Evolutionary conservation across 35 echinoderm and acorn worm species (phyloP).

Genomic region (Lytechinus variegatus): DNA sequence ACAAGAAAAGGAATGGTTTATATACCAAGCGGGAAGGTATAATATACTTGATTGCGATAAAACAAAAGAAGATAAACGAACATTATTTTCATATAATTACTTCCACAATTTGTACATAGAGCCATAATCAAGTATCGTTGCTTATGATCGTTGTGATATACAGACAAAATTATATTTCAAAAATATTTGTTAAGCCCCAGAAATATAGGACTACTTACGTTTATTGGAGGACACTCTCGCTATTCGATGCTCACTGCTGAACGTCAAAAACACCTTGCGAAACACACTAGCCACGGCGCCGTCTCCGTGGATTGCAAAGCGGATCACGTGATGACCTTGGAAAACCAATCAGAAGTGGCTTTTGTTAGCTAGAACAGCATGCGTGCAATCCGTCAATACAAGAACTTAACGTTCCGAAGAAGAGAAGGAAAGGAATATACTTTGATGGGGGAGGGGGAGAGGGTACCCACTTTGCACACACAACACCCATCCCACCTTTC

Average conservation of each 20-base stretch:
- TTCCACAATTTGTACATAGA: too few relatives aligned
- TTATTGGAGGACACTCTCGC: slow-evolving; percentile 67
- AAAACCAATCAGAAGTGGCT: not conserved
- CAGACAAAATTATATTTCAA: too few relatives aligned
- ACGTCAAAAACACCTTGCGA: slow-evolving; percentile 59
- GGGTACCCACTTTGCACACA: not conserved
- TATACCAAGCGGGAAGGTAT: too few relatives aligned
- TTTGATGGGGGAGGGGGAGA: too few relatives aligned
- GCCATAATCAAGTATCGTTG: too few relatives aligned
- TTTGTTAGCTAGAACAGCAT: not conserved
- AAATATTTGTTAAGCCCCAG: too few relatives aligned
- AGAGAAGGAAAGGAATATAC: not conserved
- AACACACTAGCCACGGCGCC: slow-evolving; percentile 70
- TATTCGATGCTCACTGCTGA: slow-evolving; percentile 53
- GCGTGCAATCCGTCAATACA: not conserved
- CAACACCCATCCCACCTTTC: not conserved
- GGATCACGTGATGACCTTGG: slow-evolving; percentile 71
- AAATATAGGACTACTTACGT: slow-evolving; percentile 43
- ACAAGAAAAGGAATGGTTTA: too few relatives aligned
- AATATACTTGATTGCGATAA: too few relatives aligned
- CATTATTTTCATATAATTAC: too few relatives aligned
- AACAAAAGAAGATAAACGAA: too few relatives aligned
- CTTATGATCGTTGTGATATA: too few relatives aligned
- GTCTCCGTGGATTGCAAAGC: slow-evolving; percentile 58
- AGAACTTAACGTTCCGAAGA: not conserved